Conservation (phyloP, 2,888 invertebrate species). For the Danaus chrysippus region DNA sequence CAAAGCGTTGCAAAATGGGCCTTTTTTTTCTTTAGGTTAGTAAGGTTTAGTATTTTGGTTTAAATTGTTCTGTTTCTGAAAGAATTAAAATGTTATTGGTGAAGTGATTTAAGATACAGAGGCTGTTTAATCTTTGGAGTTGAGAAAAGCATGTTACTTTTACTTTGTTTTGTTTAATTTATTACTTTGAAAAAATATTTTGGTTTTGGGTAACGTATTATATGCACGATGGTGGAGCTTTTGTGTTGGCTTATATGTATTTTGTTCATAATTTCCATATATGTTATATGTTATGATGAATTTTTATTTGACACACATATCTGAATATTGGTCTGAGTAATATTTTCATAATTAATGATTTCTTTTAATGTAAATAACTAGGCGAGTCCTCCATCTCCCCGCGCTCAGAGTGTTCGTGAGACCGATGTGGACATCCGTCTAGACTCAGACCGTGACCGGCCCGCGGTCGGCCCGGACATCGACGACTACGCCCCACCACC, state of each 20-base stretch:
- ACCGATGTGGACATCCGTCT: conserved; percentile 38
- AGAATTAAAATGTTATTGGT: too few relatives aligned
- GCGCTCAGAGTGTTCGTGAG: conserved; percentile 34
- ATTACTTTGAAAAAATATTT: background rate
- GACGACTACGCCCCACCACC: conserved; percentile 54
- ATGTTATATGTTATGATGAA: background rate
- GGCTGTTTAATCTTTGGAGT: too few relatives aligned
- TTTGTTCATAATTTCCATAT: background rate
- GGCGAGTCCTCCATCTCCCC: conserved; percentile 32
- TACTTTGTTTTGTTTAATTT: too few relatives aligned
- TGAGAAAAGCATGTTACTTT: too few relatives aligned
- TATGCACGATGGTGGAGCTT: background rate
- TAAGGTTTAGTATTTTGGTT: too few relatives aligned
- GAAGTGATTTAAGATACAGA: too few relatives aligned
- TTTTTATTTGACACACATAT: too few relatives aligned
- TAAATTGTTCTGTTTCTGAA: too few relatives aligned
- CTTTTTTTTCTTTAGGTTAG: too few relatives aligned
- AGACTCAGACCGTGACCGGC: conserved; percentile 40
- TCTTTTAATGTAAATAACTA: background rate
- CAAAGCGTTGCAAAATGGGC: too few relatives aligned
- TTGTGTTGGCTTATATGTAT: background rate
- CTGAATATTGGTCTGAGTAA: too few relatives aligned
- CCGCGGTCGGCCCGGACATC: conserved; percentile 46
- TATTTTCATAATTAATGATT: too few relatives aligned
- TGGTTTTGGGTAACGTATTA: background rate